Conservation (phyloP, 2,113 vertebrate genomes). For the Cephalopterus ornatus region DNA sequence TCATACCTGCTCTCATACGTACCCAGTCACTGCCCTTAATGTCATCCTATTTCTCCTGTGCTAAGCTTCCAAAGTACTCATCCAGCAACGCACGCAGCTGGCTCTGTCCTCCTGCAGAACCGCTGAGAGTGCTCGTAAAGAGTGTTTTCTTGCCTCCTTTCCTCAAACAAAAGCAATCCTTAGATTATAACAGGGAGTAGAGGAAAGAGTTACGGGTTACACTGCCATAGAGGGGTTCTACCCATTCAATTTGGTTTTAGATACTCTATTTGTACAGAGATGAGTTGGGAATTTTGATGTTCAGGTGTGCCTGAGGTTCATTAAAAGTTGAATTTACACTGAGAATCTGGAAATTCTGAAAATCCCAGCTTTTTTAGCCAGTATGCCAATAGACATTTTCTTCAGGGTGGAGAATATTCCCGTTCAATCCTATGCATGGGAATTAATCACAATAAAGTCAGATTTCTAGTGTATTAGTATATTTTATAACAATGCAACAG, state of each 20-base stretch:
- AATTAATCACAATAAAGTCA: not conserved
- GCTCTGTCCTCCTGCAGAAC: constrained; percentile 31
- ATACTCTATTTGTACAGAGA: not conserved
- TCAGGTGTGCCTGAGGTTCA: not conserved
- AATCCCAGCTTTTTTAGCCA: not conserved
- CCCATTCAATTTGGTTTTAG: constrained; percentile 41
- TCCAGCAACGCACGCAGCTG: not conserved
- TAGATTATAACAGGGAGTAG: constrained; percentile 1
- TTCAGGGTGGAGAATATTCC: not conserved
- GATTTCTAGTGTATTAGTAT: not conserved
- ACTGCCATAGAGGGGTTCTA: not conserved
- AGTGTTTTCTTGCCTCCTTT: constrained; percentile 57
- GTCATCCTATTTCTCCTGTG: constrained; percentile 65
- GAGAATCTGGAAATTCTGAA: not conserved
- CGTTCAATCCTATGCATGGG: not conserved
- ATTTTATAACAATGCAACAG: not conserved
- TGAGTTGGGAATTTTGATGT: constrained; percentile 19
- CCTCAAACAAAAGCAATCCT: constrained; percentile 61
- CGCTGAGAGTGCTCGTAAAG: constrained; percentile 17
- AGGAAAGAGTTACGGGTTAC: constrained; percentile 9
- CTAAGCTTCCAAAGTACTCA: constrained; percentile 60
- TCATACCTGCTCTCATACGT: constrained; percentile 55
- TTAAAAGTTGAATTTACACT: not conserved
- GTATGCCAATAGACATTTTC: not conserved
- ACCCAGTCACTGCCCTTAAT: constrained; percentile 61